Evolutionary conservation across 2,113 vertebrate species (phyloP), one percentile per base, ranked within the genome.

Genomic region (Trichomycterus rosablanca): DNA sequence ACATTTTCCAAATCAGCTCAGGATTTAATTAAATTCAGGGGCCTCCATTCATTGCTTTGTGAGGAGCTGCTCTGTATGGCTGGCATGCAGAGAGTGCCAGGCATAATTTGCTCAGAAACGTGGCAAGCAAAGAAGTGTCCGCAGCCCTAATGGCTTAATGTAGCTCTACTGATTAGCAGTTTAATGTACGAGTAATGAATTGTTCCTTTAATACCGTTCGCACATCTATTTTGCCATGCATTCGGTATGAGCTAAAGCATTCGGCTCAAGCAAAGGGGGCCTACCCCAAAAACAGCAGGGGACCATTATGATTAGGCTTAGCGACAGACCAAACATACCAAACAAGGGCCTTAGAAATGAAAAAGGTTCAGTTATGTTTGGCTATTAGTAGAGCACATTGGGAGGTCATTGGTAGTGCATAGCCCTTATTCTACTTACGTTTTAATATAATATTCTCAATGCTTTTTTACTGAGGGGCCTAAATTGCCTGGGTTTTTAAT

Each of bases 131-230:
- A 62, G 46, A 63, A 65, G 40, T 51, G 71, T 63, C 66, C 77
- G 79, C 67, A 77, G 70, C 66, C 59, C 73, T 86, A 84, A 86
- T 82, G 78, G 85, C 83, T 86, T 82, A 86, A 88, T 86, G 85
- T 80, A 81, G 76, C 71, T 76, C 68, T 83, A 86, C 84, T 86
- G 86, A 88, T 86, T 82, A 82, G 76, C 74, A 80, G 81, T 82
- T 86, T 81, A 83, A 84, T 81, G 82, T 78, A 76, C 78, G 70
- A 70, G 76, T 86, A 86, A 86, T 87, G 77, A 86, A 87, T 88
- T 76, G 84, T 82, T 86, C 74, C 80, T 81, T 83, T 84, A 88
- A 85, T 81, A 78, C 76, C 66, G 67, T 83, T 82, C 77, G 78
- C 75, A 75, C 78, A 80, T 64, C 83, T 77, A 79, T 73, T 80